Evolutionary conservation across 1,140 invertebrate species (phyloP).

Genomic region (Calliopsis andreniformis): DNA sequence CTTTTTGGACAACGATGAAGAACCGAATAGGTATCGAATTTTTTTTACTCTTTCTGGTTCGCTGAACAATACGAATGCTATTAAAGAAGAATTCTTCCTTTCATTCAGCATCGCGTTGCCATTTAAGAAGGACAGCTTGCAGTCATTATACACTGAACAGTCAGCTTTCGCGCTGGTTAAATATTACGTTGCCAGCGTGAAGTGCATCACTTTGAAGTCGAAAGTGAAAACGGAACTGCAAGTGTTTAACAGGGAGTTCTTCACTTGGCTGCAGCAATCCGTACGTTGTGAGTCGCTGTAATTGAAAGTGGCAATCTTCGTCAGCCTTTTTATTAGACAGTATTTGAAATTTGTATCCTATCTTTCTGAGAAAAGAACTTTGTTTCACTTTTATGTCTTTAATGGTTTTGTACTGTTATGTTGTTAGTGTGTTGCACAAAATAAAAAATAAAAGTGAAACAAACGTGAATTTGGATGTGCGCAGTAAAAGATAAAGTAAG

Average conservation of each 20-base stretch:
- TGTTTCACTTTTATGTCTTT: too few species aligned
- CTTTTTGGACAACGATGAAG: slow-evolving; percentile 79
- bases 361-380: too few species aligned
- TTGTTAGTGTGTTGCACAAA: too few species aligned
- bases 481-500: too few species aligned
- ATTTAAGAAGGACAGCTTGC: slow-evolving; percentile 79
- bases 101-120: slow-evolving; percentile 78
- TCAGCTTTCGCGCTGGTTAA: slow-evolving; percentile 83
- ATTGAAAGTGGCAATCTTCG: slow-evolving; percentile 34
- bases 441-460: too few species aligned
- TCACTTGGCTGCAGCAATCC: slow-evolving; percentile 80
- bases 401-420: too few species aligned
- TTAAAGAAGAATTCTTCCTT: slow-evolving; percentile 9
- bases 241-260: slow-evolving; percentile 82
- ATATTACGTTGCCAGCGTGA: slow-evolving; percentile 81
- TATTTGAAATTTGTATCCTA: too few species aligned
- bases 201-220: slow-evolving; percentile 79
- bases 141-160: slow-evolving; percentile 80
- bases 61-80: background rate
- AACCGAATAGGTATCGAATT: slow-evolving; percentile 74
- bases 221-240: slow-evolving; percentile 73
- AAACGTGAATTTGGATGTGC: too few species aligned
- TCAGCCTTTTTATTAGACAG: too few species aligned
- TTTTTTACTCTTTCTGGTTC: slow-evolving; percentile 3
- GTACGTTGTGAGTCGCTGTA: slow-evolving; percentile 67